These are phyloP conservation scores for Neogale vison DNA, from an alignment of 2,113 vertebrate genomes.

Conservation along the genomic window DNA sequence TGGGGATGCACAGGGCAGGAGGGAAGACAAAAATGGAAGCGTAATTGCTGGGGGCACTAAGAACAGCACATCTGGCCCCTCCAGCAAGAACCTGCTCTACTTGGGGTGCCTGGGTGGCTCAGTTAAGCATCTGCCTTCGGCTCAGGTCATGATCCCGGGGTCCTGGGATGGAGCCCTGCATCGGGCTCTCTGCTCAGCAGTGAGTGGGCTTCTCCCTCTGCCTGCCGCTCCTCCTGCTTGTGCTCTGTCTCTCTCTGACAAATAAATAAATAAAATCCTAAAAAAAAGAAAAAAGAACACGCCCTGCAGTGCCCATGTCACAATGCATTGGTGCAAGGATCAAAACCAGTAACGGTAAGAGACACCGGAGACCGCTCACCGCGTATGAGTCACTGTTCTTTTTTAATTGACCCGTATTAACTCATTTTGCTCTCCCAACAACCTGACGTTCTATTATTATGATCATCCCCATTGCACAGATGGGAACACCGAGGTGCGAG, in stretches of 20 bases:
- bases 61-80: background rate
- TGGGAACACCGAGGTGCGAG: background rate
- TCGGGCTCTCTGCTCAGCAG: too few relatives aligned
- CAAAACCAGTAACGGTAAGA: background rate
- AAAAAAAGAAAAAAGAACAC: too few relatives aligned
- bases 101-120: too few relatives aligned
- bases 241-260: too few relatives aligned
- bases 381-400: too few relatives aligned
- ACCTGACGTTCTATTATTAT: background rate
- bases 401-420: background rate
- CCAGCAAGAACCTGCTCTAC: background rate
- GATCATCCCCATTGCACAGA: background rate
- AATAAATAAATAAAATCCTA: too few relatives aligned
- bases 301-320: background rate
- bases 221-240: too few relatives aligned
- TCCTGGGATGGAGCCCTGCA: too few relatives aligned
- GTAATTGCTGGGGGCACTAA: background rate
- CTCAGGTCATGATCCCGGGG: too few relatives aligned
- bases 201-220: too few relatives aligned
- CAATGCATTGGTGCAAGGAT: background rate
- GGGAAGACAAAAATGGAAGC: background rate
- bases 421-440: background rate
- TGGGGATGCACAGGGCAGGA: background rate
- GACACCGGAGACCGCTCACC: background rate
- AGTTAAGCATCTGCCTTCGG: too few relatives aligned